Evolutionary conservation across 2,888 invertebrate genomes (phyloP), one percentile per base, ranked within the genome.

Genomic region (Azorinus chamasolen): DNA sequence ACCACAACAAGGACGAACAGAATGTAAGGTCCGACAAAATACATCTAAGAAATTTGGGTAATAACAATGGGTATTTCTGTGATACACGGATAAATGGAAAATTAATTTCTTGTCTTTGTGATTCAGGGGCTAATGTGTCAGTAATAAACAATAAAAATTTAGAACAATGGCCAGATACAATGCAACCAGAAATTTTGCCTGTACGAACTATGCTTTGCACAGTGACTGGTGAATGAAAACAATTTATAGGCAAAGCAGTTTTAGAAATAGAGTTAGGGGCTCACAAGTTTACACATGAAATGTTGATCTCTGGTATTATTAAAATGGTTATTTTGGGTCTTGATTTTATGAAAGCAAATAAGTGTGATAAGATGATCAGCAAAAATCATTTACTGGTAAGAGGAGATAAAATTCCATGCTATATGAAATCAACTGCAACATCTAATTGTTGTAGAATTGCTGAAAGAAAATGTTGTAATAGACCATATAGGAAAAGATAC

Each of bases 331-430:
- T n/a, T n/a, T n/a, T n/a, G n/a, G n/a, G n/a, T n/a, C n/a, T n/a
- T n/a, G n/a, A n/a, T n/a, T n/a, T n/a, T n/a, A n/a, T n/a, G n/a
- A 20, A 18, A 20, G 14, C 27, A 39, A 25, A 59, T 25, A 48
- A 59, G n/a, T 65, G 65, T 65, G 65, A 65, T 46, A 18, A 55
- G 25, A 53, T 65, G 1, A 41, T 65, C 4, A 68, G 68, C 51
- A 68, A 55, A 22, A 27, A 32, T 20, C 51, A 39, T 18, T 27
- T 59, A 18, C 50, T 20, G 16, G n/a, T 68, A 22, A 68, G 59
- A 25, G 57, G 57, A 4, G 51, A 59, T 2, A 22, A 18, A 41
- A 51, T 50, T 51, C 48, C 66, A 5, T 66, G 57, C 41, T 66
- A 27, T 24, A n/a, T 72, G 54, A 59, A 51, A 22, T 41, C 39